Base-by-base conservation (phyloP, 2,888 invertebrate species). In the Nycteola revayana region DNA sequence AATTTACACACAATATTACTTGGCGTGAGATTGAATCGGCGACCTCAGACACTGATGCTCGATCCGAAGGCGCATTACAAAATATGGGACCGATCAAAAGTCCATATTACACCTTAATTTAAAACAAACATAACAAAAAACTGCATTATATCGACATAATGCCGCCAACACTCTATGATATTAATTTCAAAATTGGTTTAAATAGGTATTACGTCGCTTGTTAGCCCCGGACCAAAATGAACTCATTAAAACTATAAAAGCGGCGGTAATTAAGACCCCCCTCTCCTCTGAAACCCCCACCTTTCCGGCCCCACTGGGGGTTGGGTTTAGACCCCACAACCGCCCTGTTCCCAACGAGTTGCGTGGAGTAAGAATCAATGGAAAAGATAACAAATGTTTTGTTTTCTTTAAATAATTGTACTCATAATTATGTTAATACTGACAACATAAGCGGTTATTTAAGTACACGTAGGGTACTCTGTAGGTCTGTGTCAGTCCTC, bases 231-330 rank as follows among this genome's bases (percentile, higher is more conserved):
- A 90, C 91, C 85, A 81, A 87, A 87, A 92, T 91, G 92, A 92
- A 92, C 91, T 92, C 92, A 92, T 92, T 92, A 92, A 92, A 92
- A 92, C 91, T 92, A 92, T 92, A 92, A 92, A 92, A 91, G 91
- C 91, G 87, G 90, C 90, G 91, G 92, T 92, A 92, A 92, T 92
- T 92, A 92, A 85, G 82, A 73, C 80, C 67, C 59, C 55, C 49
- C 53, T 64, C 65, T 59, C 57, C 50, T 50, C 54, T 50, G 53
- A 54, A 41, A 53, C 55, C 49, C 41, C 63, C 53, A 55, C 56
- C 60, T 55, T 58, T 58, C 64, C 64, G 60, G 59, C 55, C 63
- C 61, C 63, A 36, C 34, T 31, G 58, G 62, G 66, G 66, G 70
- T 51, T 60, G 68, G 66, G 66, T 61, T 69, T 69, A 66, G 63